Percentiles rank a stretch among this genome's conserved stretches.
These are phyloP conservation scores for Romanogobio albipinnatus DNA, from an alignment of 2,113 vertebrate species.

Conservation along the genomic window DNA sequence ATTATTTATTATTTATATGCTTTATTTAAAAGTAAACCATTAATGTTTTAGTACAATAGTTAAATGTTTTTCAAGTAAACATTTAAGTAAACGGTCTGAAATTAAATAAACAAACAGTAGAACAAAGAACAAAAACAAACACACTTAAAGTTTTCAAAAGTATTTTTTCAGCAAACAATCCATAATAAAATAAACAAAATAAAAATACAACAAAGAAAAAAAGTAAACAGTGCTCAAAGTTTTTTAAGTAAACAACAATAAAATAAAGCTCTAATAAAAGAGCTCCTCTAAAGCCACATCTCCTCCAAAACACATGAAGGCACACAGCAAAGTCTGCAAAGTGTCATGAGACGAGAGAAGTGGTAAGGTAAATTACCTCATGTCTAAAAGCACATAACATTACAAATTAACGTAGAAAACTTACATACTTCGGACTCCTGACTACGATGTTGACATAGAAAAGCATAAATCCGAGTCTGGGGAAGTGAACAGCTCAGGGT, in stretches of 20 bases:
- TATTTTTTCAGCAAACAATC: not conserved
- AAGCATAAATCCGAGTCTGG: no score
- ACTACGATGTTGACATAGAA: no score
- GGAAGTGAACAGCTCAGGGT: no score
- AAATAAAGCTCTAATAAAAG: not conserved
- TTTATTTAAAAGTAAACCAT: not conserved
- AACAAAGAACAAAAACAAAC: not conserved
- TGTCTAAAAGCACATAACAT: no score
- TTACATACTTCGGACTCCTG: no score
- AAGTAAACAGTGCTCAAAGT: not conserved
- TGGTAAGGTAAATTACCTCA: no score
- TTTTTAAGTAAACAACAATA: not conserved
- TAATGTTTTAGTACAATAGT: not conserved
- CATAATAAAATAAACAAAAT: not conserved
- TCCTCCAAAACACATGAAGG: no score
- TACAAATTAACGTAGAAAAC: no score
- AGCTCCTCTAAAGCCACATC: no score
- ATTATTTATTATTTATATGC: no score
- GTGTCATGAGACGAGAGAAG: no score
- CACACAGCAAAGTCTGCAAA: no score
- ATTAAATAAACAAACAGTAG: not conserved
- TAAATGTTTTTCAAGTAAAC: not conserved
- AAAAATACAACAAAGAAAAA: not conserved
- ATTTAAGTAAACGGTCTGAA: not conserved
- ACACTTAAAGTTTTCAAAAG: not conserved